Evolutionary conservation across 2,113 vertebrate genomes (phyloP).

Genomic region (Cnemophilus loriae): DNA sequence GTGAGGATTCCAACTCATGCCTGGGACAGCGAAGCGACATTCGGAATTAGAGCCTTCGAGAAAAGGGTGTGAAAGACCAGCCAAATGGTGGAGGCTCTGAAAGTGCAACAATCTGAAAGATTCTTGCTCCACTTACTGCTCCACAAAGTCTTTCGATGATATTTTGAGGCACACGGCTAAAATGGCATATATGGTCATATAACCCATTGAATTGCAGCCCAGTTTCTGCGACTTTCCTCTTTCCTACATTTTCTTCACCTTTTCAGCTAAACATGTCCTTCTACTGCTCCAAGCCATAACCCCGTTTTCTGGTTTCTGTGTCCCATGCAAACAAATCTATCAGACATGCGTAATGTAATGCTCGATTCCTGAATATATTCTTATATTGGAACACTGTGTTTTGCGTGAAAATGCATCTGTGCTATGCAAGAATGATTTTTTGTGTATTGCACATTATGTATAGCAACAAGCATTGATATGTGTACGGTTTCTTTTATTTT

Average conservation of each 20-base stretch:
- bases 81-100: background rate
- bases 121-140: background rate
- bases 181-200: background rate
- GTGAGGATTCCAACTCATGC: background rate
- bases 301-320: background rate
- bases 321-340: background rate
- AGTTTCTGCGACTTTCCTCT: background rate
- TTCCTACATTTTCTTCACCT: background rate
- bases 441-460: background rate
- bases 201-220: no score
- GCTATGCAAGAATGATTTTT: background rate
- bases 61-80: background rate
- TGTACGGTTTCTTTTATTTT: background rate
- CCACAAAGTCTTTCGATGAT: background rate
- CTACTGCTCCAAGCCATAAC: background rate
- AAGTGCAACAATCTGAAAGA: background rate
- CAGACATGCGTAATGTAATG: background rate
- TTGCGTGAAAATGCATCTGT: background rate
- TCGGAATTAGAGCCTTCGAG: background rate
- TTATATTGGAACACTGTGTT: background rate
- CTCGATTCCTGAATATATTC: background rate
- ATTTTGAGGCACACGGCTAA: background rate
- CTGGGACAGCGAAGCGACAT: background rate
- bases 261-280: background rate
- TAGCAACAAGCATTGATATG: background rate